Evolutionary conservation across 2,888 invertebrate genomes (phyloP).

Genomic region (Allophyes oxyacanthae): DNA sequence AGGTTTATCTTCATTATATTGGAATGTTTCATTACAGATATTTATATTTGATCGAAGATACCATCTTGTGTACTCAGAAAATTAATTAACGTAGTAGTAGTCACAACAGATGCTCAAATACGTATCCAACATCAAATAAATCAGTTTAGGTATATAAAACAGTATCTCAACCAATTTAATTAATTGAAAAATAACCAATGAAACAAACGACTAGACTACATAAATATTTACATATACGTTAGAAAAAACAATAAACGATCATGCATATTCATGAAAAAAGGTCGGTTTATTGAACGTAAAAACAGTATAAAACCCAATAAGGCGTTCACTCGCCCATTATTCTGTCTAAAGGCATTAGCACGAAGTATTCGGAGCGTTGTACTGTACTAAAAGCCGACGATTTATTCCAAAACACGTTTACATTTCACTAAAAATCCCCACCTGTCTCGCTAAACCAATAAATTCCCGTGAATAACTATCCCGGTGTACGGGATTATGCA

Average conservation of each 20-base stretch:
- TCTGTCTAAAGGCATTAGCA: constrained; percentile 30
- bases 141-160: neutral
- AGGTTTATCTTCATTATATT: neutral
- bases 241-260: constrained; percentile 47
- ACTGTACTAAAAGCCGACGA: constrained; percentile 44
- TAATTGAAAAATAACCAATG: constrained; percentile 32
- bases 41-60: neutral
- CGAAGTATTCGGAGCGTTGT: constrained; percentile 38
- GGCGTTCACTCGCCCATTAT: constrained; percentile 30
- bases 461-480: constrained; percentile 40
- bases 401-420: constrained; percentile 33
- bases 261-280: constrained; percentile 51
- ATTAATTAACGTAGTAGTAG: constrained; percentile 8
- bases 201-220: constrained; percentile 28
- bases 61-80: neutral
- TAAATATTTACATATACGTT: constrained; percentile 48
- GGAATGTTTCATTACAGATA: neutral
- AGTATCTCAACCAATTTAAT: constrained; percentile 13
- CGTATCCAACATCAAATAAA: neutral
- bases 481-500: constrained; percentile 41
- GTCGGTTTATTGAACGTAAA: constrained; percentile 51
- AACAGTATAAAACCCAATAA: constrained; percentile 50
- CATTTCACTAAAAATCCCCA: constrained; percentile 44
- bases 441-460: constrained; percentile 43
- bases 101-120: neutral